Conservation (phyloP, 2,888 invertebrate species). For the Polietes domitor region DNA sequence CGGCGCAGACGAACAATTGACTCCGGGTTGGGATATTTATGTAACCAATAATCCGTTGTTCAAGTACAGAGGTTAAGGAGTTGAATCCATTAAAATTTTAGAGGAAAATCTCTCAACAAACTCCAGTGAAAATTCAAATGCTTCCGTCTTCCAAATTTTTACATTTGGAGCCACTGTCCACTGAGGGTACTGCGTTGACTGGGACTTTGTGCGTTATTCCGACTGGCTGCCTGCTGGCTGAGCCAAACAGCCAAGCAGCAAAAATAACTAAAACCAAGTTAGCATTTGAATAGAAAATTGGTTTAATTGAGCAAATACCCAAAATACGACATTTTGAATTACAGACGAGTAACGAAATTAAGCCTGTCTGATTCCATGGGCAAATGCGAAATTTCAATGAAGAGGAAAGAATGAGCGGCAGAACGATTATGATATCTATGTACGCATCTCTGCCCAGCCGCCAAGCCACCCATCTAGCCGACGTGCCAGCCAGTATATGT, state of each 20-base stretch:
- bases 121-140: no score
- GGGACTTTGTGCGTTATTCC: no score
- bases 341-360: conserved; percentile 25
- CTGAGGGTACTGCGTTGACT: no score
- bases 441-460: background rate
- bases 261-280: conserved; percentile 38
- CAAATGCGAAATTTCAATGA: background rate
- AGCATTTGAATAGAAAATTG: conserved; percentile 39
- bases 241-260: no score
- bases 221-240: background rate
- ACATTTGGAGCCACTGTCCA: no score
- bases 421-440: conserved; percentile 25
- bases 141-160: no score
- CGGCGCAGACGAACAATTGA: no score
- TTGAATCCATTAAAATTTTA: no score
- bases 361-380: background rate
- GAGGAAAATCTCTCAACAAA: no score
- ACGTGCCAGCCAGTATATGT: background rate
- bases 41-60: no score
- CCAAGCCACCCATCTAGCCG: background rate
- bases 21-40: no score
- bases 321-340: conserved; percentile 39
- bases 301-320: conserved; percentile 49
- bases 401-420: background rate
- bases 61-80: no score